These are phyloP conservation scores for Enteromius radiatus DNA, from an alignment of 2,797 vertebrate genomes.

Conservation along the genomic window DNA sequence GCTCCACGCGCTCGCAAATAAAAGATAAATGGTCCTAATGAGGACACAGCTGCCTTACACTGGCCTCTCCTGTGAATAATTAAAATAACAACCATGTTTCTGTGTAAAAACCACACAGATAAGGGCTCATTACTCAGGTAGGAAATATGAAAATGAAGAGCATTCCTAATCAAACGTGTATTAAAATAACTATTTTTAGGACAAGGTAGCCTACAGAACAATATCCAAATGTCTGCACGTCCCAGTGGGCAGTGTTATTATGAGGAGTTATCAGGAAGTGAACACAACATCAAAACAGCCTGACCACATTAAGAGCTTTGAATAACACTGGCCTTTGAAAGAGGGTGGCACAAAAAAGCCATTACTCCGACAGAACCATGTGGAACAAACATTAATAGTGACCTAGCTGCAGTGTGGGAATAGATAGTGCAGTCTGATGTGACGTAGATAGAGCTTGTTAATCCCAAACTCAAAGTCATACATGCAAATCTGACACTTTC, in stretches of 20 bases:
- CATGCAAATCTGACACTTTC: slow-evolving; percentile 24
- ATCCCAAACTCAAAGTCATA: background rate
- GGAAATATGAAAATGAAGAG: slow-evolving; percentile 11
- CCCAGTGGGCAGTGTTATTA: background rate
- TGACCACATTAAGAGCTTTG: slow-evolving; percentile 27
- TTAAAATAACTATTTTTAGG: background rate
- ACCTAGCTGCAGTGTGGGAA: background rate
- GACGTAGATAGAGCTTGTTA: slow-evolving; percentile 25
- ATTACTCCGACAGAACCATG: background rate
- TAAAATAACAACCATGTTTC: background rate
- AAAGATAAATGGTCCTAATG: slow-evolving; percentile 29
- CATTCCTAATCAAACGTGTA: background rate
- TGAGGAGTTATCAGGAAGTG: slow-evolving; percentile 9
- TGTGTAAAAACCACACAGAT: background rate
- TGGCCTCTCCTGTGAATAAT: slow-evolving; percentile 11
- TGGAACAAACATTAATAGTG: slow-evolving; percentile 19
- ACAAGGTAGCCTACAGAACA: background rate
- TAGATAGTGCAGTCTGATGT: background rate
- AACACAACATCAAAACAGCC: slow-evolving; percentile 1
- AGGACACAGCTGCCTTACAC: slow-evolving; percentile 11
- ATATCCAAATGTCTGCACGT: background rate
- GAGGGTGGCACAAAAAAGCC: background rate
- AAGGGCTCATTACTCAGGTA: slow-evolving; percentile 1
- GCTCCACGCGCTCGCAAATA: background rate
- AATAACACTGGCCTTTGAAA: background rate